These are phyloP conservation scores for Aldabrachelys gigantea DNA, from an alignment of 2,113 vertebrate genomes.

Conservation along the genomic window DNA sequence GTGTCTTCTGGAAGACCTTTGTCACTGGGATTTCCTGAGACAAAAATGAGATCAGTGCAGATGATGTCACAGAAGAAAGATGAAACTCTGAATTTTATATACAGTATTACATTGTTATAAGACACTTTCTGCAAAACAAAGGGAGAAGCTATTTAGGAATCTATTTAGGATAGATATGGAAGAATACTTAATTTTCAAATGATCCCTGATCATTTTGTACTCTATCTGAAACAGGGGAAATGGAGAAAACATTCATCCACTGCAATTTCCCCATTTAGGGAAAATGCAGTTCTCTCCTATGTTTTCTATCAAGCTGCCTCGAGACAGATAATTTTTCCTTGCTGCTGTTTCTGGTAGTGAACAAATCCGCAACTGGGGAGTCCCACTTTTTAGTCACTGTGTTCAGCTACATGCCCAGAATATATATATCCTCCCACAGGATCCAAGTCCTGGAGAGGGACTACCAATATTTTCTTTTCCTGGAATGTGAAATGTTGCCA, in stretches of 20 bases:
- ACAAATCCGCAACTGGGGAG: not conserved
- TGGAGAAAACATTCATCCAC: not conserved
- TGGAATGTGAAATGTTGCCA: not conserved
- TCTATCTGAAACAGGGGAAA: conserved; percentile 23
- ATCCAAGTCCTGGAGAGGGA: not conserved
- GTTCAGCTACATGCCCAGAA: conserved; percentile 19
- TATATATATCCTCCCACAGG: not conserved
- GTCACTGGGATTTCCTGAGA: not conserved
- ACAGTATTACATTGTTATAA: not conserved
- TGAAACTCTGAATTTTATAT: not conserved
- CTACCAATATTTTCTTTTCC: not conserved
- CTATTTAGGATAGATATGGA: not conserved
- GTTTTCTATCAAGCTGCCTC: conserved; percentile 27
- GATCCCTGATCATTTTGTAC: conserved; percentile 10
- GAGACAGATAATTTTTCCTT: conserved; percentile 39
- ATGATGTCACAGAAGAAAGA: not conserved
- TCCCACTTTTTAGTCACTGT: conserved; percentile 3
- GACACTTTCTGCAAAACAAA: not conserved
- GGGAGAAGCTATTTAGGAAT: not conserved
- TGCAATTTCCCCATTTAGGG: conserved; percentile 17
- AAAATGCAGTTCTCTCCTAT: conserved; percentile 17
- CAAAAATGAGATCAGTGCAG: not conserved
- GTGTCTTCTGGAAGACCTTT: not conserved
- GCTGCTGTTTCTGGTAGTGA: conserved; percentile 24
- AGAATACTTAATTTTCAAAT: not conserved